Conservation (phyloP, 2,888 invertebrate species). For the Pristionchus mayeri region DNA sequence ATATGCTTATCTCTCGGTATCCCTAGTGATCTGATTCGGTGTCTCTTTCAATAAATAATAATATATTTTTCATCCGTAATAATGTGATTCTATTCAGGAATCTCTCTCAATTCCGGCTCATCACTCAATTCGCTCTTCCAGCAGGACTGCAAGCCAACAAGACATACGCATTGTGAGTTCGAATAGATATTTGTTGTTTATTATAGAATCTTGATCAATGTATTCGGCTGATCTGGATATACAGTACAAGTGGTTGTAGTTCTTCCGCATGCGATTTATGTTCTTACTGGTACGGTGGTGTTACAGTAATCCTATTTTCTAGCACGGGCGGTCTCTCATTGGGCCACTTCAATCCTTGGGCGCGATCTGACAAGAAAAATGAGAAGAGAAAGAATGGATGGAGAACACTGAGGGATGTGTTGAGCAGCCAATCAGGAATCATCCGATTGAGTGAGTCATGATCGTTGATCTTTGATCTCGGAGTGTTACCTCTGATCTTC, state of each 20-base stretch:
- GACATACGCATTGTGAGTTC: slow-evolving; percentile 19
- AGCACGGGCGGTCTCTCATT: slow-evolving; percentile 64
- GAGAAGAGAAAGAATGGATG: slow-evolving; percentile 56
- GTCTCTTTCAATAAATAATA: too few relatives aligned
- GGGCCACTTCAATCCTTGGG: slow-evolving; percentile 59
- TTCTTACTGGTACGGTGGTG: neutral
- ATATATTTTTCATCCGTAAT: too few relatives aligned
- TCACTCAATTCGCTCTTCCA: neutral
- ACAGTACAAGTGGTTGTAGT: too few relatives aligned
- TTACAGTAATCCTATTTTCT: neutral
- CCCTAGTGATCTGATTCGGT: too few relatives aligned
- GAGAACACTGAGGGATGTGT: slow-evolving; percentile 48
- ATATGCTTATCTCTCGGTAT: too few relatives aligned
- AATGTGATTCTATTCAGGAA: slow-evolving; percentile 55
- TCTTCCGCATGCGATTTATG: too few relatives aligned
- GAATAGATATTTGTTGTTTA: too few relatives aligned
- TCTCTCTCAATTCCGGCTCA: slow-evolving; percentile 64
- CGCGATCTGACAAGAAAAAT: slow-evolving; percentile 48
- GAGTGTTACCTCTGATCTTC: neutral
- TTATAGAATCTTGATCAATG: too few relatives aligned
- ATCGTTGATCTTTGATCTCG: neutral
- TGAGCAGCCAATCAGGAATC: neutral
- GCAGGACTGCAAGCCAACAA: neutral
- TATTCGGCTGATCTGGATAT: too few relatives aligned
- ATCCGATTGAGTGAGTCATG: neutral